Conservation (phyloP, 2,113 vertebrate species). For the Choloepus hoffmanni region DNA sequence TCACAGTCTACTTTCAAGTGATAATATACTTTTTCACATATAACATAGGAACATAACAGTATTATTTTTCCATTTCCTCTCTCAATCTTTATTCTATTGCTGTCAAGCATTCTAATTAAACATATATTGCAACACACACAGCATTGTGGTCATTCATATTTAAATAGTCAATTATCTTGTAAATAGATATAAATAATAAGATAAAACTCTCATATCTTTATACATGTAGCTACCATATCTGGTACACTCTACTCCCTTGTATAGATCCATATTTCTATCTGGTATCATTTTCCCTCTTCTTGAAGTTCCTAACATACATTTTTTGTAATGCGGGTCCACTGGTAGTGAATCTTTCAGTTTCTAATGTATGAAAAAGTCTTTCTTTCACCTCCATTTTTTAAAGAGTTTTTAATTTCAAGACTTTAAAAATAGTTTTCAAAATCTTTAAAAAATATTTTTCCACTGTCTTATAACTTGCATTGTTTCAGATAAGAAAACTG, state of each 20-base stretch:
- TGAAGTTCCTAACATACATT: not conserved
- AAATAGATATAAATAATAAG: not conserved
- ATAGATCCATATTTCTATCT: not conserved
- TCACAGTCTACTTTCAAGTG: not conserved
- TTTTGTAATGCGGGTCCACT: not conserved
- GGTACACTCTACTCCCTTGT: not conserved
- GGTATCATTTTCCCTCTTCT: not conserved
- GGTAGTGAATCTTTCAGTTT: not conserved
- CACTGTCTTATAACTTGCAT: no score
- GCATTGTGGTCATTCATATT: not conserved
- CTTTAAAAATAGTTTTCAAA: no score
- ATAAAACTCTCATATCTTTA: not conserved
- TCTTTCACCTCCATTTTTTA: no score
- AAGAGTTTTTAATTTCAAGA: no score
- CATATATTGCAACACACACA: not conserved
- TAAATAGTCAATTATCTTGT: not conserved
- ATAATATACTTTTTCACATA: not conserved
- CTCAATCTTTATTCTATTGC: not conserved
- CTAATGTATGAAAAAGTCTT: no score
- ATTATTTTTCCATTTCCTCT: not conserved
- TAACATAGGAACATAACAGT: not conserved
- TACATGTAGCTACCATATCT: not conserved
- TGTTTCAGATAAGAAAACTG: no score
- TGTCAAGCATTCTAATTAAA: not conserved
- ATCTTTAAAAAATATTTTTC: no score